These are phyloP conservation scores for Fragum whitleyi DNA, from an alignment of 2,888 invertebrate genomes.

Conservation along the genomic window DNA sequence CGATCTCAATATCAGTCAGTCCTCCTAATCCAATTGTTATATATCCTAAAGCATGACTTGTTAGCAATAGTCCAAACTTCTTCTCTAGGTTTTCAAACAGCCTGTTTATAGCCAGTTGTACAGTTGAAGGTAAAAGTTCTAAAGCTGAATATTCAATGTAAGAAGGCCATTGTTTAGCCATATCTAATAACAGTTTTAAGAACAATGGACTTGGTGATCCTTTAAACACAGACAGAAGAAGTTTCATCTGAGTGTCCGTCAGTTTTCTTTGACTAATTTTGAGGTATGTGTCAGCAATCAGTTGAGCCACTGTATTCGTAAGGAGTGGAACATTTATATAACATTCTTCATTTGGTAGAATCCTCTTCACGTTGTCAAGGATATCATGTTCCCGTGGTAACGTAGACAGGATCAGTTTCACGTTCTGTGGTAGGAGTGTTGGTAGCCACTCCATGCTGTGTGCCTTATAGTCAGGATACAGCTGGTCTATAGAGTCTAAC, in stretches of 20 bases:
- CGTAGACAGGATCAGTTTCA: constrained; percentile 79
- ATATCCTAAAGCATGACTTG: constrained; percentile 77
- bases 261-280: constrained; percentile 67
- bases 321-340: constrained; percentile 76
- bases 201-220: constrained; percentile 77
- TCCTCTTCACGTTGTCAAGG: constrained; percentile 68
- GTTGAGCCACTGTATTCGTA: constrained; percentile 73
- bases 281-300: constrained; percentile 74
- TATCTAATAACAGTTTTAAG: constrained; percentile 81
- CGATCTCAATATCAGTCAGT: constrained; percentile 81
- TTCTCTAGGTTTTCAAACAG: constrained; percentile 78
- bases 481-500: constrained; percentile 82
- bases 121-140: constrained; percentile 66
- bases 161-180: constrained; percentile 79
- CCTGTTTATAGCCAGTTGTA: constrained; percentile 75
- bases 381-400: constrained; percentile 75
- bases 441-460: constrained; percentile 80
- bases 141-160: constrained; percentile 62
- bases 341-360: constrained; percentile 67
- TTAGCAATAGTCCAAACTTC: constrained; percentile 76
- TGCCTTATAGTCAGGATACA: constrained; percentile 71
- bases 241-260: constrained; percentile 70
- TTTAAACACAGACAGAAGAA: constrained; percentile 71
- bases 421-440: constrained; percentile 74
- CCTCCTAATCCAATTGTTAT: constrained; percentile 81